phyloP scores from a whole-genome alignment of 2,797 vertebrate genomes.

The Nothura maculosa region DNA sequence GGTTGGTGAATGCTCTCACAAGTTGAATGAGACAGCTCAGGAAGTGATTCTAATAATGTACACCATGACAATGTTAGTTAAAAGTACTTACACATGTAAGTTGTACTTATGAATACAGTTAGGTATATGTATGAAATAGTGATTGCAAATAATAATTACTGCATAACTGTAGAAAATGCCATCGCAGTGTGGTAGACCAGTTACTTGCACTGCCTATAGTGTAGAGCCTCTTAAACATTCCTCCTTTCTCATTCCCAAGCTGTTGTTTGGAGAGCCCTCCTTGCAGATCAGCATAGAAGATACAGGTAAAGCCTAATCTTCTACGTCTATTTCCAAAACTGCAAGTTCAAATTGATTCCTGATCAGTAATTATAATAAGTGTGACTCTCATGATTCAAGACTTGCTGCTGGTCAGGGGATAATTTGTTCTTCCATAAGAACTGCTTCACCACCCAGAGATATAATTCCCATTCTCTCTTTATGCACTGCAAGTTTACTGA shows the following conservation, averaged over 20 bases:
- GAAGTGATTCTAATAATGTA: background rate
- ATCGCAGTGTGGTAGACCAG: background rate
- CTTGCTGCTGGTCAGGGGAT: background rate
- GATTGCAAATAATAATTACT: background rate
- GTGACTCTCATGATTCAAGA: background rate
- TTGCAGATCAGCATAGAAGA: background rate
- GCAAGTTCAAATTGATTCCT: background rate
- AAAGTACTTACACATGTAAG: background rate
- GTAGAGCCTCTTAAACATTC: background rate
- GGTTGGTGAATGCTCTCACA: background rate
- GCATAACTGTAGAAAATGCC: rapidly evolving
- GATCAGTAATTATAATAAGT: background rate
- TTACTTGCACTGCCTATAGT: rapidly evolving
- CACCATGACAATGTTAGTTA: rapidly evolving
- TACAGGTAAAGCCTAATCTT: background rate
- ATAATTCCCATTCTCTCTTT: background rate
- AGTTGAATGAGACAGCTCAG: background rate
- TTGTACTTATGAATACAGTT: background rate
- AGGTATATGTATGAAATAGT: background rate
- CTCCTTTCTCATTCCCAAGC: background rate
- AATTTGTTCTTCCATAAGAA: background rate
- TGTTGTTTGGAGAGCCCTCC: background rate
- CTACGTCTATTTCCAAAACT: background rate
- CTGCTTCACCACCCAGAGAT: background rate
- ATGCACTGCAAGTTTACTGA: background rate